Conservation (phyloP, 2,888 invertebrate species). For the Tryphoninae sp. region DNA sequence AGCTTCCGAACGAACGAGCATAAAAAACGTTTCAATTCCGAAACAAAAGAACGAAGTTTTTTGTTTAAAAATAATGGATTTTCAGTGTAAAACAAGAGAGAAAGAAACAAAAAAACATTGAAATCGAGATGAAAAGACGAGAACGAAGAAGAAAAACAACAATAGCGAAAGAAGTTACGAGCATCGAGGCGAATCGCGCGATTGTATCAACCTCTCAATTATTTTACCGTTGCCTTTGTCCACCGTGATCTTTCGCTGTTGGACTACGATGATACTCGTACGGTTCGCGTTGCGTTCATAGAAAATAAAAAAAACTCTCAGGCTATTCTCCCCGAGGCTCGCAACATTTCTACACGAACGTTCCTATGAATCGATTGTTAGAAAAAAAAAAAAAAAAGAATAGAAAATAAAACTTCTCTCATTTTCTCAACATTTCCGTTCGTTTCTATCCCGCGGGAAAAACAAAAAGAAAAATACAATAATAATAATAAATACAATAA, state of each 20-base stretch:
- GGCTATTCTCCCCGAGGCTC: too few relatives aligned
- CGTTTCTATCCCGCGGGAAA: too few relatives aligned
- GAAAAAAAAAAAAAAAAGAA: too few relatives aligned
- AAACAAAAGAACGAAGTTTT: not conserved
- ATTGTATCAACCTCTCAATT: conserved; percentile 40
- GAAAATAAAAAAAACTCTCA: not conserved
- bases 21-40: not conserved
- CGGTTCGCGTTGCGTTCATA: not conserved
- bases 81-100: conserved; percentile 7
- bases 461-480: too few relatives aligned
- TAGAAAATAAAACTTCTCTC: too few relatives aligned
- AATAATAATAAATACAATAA: too few relatives aligned
- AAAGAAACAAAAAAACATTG: not conserved
- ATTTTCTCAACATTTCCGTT: too few relatives aligned
- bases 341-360: too few relatives aligned
- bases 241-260: not conserved
- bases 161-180: conserved; percentile 14
- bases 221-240: conserved; percentile 44
- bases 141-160: not conserved
- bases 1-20: not conserved
- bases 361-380: too few relatives aligned
- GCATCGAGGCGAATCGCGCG: conserved; percentile 16
- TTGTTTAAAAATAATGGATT: conserved; percentile 1
- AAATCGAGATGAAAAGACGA: not conserved
- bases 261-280: too few relatives aligned